Evolutionary conservation across 1,140 invertebrate genomes (phyloP).

Genomic region (Wiebesia pumilae): DNA sequence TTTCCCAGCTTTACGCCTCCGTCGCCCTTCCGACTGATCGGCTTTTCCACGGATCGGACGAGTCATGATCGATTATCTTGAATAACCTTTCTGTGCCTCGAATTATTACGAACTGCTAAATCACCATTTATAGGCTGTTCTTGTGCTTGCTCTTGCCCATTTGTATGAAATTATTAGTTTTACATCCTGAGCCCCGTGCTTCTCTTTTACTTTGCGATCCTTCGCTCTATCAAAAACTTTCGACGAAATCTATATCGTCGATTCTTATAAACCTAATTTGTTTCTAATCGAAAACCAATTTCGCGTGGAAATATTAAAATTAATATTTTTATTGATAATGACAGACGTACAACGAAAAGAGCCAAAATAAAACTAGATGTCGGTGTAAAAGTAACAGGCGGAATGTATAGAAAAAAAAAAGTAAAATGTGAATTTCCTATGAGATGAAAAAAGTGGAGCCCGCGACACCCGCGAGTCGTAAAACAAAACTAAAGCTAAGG

Average conservation of each 20-base stretch:
- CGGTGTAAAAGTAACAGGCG: background rate
- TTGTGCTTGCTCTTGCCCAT: background rate
- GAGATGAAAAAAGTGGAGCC: conserved; percentile 58
- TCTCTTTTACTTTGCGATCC: background rate
- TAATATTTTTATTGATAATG: too few relatives aligned
- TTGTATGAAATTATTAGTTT: conserved; percentile 10
- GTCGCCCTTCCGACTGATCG: background rate
- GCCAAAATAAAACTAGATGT: background rate
- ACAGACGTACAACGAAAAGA: too few relatives aligned
- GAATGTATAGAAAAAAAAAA: background rate
- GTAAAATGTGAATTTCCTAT: conserved; percentile 30
- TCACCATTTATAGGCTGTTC: background rate
- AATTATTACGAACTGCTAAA: background rate
- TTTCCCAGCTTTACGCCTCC: background rate
- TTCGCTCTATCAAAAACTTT: background rate
- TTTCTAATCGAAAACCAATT: too few relatives aligned
- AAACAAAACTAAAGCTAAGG: conserved; percentile 63
- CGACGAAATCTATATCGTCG: background rate
- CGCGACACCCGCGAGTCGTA: conserved; percentile 66
- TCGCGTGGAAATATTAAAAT: too few relatives aligned
- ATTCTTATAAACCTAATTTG: too few relatives aligned
- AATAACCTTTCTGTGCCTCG: background rate
- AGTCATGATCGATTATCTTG: background rate
- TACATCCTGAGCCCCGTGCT: background rate
- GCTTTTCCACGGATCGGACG: background rate